phyloP scores from a whole-genome alignment of 2,113 vertebrate genomes.

The Ascaphus truei region DNA sequence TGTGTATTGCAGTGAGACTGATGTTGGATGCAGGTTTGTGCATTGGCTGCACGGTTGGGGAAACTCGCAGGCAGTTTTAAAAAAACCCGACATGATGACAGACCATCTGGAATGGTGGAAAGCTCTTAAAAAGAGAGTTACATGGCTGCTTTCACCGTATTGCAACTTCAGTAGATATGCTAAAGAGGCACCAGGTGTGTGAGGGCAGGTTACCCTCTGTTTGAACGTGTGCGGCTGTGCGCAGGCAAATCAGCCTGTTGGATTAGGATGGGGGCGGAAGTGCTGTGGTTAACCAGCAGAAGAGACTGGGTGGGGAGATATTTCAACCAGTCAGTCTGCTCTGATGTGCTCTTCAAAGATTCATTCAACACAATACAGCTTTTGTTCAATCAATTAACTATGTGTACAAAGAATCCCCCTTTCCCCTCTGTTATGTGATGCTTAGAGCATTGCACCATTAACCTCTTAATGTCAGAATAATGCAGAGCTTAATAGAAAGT shows the following conservation, averaged over 20 bases:
- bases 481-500: too few species aligned
- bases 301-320: neutral
- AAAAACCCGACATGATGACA: too few species aligned
- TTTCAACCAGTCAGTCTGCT: neutral
- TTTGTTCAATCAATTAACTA: neutral
- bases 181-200: neutral
- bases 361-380: slow-evolving; percentile 7
- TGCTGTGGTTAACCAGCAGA: slow-evolving; percentile 23
- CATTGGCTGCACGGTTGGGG: too few species aligned
- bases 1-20: too few species aligned
- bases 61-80: too few species aligned
- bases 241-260: neutral
- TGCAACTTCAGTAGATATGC: too few species aligned
- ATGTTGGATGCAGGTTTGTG: too few species aligned
- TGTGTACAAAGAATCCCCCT: neutral
- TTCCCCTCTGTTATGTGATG: neutral
- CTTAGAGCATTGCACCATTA: neutral
- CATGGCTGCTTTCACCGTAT: too few species aligned
- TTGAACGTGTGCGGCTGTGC: neutral
- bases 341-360: slow-evolving; percentile 31
- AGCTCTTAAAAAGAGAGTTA: too few species aligned
- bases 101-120: too few species aligned
- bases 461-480: too few species aligned
- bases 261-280: slow-evolving; percentile 14
- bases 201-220: neutral